Evolutionary conservation across 37 sponge, comb jelly and placozoan species (phyloP).

Genomic region (Chondrilla cf. caribensis): DNA sequence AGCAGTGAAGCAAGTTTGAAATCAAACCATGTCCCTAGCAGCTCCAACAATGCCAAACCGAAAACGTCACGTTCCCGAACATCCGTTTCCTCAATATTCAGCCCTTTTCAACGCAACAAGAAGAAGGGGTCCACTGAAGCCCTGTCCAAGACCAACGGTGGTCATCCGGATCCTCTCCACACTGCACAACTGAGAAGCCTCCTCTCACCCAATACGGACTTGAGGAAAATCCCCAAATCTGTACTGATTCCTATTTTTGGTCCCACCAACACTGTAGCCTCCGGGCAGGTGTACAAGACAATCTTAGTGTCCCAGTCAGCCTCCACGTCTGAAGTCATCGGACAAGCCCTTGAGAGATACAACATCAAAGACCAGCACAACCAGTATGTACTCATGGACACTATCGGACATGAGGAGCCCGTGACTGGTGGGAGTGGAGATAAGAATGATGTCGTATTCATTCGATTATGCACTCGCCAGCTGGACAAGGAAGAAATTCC

Average conservation of each 20-base stretch:
- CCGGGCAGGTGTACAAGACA: conserved; percentile 60
- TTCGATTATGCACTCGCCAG: background rate
- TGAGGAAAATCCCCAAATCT: background rate
- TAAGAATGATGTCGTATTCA: conserved; percentile 5
- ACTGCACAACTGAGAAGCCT: background rate
- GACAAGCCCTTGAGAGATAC: conserved; percentile 67
- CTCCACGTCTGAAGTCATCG: conserved; percentile 49
- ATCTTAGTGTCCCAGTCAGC: conserved; percentile 64
- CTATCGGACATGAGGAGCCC: conserved; percentile 51
- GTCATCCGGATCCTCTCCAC: background rate
- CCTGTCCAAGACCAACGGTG: background rate
- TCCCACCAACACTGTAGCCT: background rate
- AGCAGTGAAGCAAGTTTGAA: background rate
- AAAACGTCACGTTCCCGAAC: background rate
- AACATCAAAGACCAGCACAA: conserved; percentile 32
- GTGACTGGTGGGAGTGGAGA: background rate
- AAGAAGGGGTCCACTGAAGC: background rate
- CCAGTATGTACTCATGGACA: conserved; percentile 50
- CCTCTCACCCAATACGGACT: background rate
- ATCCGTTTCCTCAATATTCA: conserved; percentile 23
- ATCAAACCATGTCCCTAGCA: background rate
- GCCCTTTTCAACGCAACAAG: conserved; percentile 17
- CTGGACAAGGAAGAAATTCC: conserved; percentile 18
- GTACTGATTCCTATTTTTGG: background rate
- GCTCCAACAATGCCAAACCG: background rate